Evolutionary conservation across 2,888 invertebrate genomes (phyloP).

Genomic region (Zaprionus lineosus): DNA sequence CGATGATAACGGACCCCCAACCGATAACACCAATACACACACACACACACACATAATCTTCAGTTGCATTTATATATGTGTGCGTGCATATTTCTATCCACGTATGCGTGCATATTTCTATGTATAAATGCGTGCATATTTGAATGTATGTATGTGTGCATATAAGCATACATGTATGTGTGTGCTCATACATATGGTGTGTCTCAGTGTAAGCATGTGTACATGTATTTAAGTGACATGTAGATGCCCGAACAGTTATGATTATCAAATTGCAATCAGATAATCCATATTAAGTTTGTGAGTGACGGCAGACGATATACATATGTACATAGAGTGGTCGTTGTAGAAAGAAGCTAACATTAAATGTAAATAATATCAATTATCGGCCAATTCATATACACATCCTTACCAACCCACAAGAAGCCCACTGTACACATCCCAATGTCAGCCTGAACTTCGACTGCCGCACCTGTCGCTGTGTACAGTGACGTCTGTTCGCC

Average conservation of each 20-base stretch:
- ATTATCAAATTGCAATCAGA: conserved; percentile 47
- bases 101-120: background rate
- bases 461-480: conserved; percentile 44
- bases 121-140: background rate
- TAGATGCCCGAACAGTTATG: conserved; percentile 16
- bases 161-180: background rate
- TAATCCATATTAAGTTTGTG: conserved; percentile 25
- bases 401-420: no score
- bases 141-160: background rate
- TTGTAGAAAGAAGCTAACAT: no score
- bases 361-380: no score
- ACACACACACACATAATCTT: background rate
- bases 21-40: conserved; percentile 24
- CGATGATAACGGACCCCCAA: conserved; percentile 34
- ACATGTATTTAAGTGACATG: conserved; percentile 18
- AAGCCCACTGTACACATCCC: no score
- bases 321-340: no score
- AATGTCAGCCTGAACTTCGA: conserved; percentile 32
- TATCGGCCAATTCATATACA: no score
- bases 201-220: background rate
- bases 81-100: no score
- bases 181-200: conserved; percentile 1
- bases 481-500: no score
- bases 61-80: background rate
- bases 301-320: no score